Evolutionary conservation across 2,797 vertebrate species (phyloP).

Genomic region (Coccyzus lansbergi): DNA sequence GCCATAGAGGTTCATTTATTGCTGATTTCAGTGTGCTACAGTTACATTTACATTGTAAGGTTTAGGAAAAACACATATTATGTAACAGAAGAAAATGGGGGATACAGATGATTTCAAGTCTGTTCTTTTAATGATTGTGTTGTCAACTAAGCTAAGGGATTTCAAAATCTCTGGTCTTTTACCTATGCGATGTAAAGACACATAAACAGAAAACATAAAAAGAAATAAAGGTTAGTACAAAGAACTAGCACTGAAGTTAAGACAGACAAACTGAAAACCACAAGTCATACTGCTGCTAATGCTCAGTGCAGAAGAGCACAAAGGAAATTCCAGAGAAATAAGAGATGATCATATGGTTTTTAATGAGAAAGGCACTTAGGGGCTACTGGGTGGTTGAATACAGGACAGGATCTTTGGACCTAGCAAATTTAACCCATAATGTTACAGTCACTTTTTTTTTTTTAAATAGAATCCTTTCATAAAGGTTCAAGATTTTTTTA

Average conservation of each 20-base stretch:
- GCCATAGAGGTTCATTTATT: not conserved
- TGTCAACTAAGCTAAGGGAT: not conserved
- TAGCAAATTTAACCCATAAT: constrained; percentile 8
- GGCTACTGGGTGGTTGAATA: constrained; percentile 1
- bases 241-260: not conserved
- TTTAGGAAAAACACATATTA: not conserved
- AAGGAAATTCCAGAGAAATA: not conserved
- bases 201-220: not conserved
- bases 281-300: not conserved
- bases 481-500: not conserved
- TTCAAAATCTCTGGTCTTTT: not conserved
- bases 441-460: not conserved
- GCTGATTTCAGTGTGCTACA: not conserved
- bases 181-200: not conserved
- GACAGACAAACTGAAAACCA: not conserved
- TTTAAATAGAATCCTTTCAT: not conserved
- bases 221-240: not conserved
- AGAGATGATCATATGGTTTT: not conserved
- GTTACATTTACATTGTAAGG: not conserved
- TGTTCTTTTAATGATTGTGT: not conserved
- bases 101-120: not conserved
- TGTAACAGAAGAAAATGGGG: not conserved
- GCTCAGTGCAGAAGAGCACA: not conserved
- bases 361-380: not conserved
- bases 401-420: constrained; percentile 15